Conservation (phyloP, 2,113 vertebrate genomes). For the Platichthys stellatus region DNA sequence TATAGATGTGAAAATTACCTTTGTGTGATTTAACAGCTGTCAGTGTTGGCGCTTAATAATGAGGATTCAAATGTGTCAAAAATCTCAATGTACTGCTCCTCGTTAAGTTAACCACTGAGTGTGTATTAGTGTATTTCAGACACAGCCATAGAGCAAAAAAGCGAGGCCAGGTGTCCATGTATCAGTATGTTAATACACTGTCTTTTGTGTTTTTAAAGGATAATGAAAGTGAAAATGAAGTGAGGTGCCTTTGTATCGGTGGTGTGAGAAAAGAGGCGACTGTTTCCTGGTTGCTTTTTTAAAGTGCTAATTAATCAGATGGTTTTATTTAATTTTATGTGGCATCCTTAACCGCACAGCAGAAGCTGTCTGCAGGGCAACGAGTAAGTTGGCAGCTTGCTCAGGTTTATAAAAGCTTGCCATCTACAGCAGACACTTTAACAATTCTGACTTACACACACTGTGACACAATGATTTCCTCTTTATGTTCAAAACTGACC, state of each 20-base stretch:
- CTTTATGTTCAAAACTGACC: constrained; percentile 38
- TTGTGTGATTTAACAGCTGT: not conserved
- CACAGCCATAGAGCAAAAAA: not conserved
- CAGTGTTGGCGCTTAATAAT: not conserved
- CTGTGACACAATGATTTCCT: constrained; percentile 4
- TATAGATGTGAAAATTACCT: not conserved
- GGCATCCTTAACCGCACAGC: not conserved
- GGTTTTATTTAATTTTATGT: not conserved
- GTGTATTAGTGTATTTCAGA: not conserved
- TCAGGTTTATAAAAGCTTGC: not conserved
- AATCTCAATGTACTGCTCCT: not conserved
- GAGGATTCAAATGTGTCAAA: not conserved
- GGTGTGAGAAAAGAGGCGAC: not conserved
- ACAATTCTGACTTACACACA: not conserved
- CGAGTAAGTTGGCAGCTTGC: not conserved
- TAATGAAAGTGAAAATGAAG: not conserved
- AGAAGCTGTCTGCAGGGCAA: not conserved
- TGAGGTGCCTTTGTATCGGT: not conserved
- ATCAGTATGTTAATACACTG: not conserved
- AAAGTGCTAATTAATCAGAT: constrained; percentile 11
- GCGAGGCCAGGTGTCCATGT: not conserved
- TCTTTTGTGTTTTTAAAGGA: not conserved
- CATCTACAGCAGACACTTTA: not conserved
- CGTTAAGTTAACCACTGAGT: not conserved
- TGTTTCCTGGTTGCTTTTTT: not conserved